Percentiles rank a stretch among this genome's conserved stretches.
Evolutionary conservation across 2,797 vertebrate species (phyloP).

Genomic region (Melanotaenia pygmaea): DNA sequence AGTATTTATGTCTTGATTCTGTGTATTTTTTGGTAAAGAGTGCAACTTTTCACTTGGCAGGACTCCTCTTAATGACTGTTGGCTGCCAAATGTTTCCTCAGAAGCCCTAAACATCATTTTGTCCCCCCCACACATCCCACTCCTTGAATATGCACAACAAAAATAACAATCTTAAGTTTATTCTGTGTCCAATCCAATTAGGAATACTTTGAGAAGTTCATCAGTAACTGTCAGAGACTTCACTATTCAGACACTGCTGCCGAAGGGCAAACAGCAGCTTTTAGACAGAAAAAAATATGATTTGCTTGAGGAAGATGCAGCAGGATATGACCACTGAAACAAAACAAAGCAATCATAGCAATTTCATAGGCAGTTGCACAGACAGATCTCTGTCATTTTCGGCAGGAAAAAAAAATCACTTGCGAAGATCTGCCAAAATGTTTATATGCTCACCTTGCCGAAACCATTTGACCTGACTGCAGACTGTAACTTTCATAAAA

Average conservation of each 20-base stretch:
- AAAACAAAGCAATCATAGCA: conserved; percentile 36
- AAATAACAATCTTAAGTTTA: conserved; percentile 77
- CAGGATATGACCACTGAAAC: conserved; percentile 24
- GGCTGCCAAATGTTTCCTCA: conserved; percentile 82
- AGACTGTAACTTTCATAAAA: not conserved
- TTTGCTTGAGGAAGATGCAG: conserved; percentile 27
- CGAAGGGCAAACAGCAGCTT: conserved; percentile 54
- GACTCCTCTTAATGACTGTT: conserved; percentile 79
- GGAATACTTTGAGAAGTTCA: conserved; percentile 72
- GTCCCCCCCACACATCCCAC: conserved; percentile 68
- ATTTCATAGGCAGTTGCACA: not conserved
- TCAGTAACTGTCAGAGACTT: conserved; percentile 55
- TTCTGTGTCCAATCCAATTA: conserved; percentile 83
- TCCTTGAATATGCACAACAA: conserved; percentile 75
- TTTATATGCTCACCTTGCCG: not conserved
- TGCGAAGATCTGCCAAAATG: not conserved
- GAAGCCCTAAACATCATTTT: conserved; percentile 81
- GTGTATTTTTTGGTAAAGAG: conserved; percentile 77
- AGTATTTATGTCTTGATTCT: conserved; percentile 76
- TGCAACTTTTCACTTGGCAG: conserved; percentile 80
- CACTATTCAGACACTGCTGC: conserved; percentile 52
- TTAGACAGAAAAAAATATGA: conserved; percentile 31
- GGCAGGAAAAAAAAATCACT: too few relatives aligned
- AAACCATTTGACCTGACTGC: not conserved
- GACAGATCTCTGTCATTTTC: conserved; percentile 2